Evolutionary conservation across 2,797 vertebrate species (phyloP), one percentile per base, ranked within the genome.

Genomic region (Nothura maculosa): DNA sequence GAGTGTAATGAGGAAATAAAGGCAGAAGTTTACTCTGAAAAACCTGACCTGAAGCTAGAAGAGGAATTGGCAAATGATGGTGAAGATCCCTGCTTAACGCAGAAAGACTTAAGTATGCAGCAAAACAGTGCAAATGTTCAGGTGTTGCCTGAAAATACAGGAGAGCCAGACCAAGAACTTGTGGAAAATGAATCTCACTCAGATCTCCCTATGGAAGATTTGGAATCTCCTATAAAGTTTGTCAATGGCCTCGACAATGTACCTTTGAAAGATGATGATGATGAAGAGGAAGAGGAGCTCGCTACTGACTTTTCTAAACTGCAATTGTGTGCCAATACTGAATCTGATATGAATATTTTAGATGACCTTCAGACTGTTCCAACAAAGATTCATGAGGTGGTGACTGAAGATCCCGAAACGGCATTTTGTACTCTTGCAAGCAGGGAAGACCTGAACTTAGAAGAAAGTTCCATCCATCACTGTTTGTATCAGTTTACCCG

Each of bases 401-500:
- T 92, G 6, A 97, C 89, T 3, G 97, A 97, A 45, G 99, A 99
- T 92, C 98, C 99, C 2, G 98, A 98, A 92, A 97, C 97, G 27
- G 99, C 99, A 24, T 99, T 99, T 97, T 96, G 96, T 89, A 98
- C 98, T 1, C 98, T 99, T 79, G 98, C 99, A 4, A 89, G 95
- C 72, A 98, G 99, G 91, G 96, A 95, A 32, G 68, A 94, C 14
- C 97, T 98, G 21, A 98, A 96, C 63, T 96, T 94, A 1, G 98
- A 99, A 57, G 99, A 99, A 75, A 98, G 98, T 93, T 99, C 99
- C 3, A 95, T 99, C 52, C 96, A 98, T 70, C 98, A 98, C 12
- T 99, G 99, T 91, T 98, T 99, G 6, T 98, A 98, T 94, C 99
- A 99, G 85, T 99, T 99, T 93, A 99, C 99, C 15, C 98, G 98